Base-by-base conservation (phyloP, 1,140 invertebrate species). In the Drosophila willistoni region DNA sequence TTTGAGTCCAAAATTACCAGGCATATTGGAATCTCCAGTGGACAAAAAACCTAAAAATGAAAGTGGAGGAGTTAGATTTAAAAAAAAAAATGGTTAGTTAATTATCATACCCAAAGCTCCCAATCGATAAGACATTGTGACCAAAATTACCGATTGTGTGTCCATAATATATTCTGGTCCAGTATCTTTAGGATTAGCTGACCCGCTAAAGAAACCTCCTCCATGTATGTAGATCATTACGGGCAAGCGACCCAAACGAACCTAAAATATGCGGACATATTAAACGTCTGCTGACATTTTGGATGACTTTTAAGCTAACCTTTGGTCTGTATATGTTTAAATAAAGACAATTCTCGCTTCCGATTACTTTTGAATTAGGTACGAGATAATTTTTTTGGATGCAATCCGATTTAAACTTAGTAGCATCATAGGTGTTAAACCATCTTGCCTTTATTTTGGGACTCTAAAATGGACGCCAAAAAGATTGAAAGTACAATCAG, bases 261-360 rank as follows among this genome's bases (percentile, higher is more conserved):
- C 54, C 71, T 74, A 66, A 62, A 22, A n/a, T 5, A 19, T 1
- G n/a, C 14, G 1, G 69, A 69, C 29, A 19, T 3, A 22, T 22
- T 22, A 0, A 14, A 14, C 7, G 42, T 22, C 4, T 29, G 9
- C 17, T 22, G 44, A 2, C 2, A 62, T 3, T 51, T 22, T 25
- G 7, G 7, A 22, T 29, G 10, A 14, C 7, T 36, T 22, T n/a
- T 6, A 25, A 1, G 68, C 75, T 78, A 74, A 94, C 94, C 73
- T 79, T 70, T 36, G 94, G 94, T 51, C 93, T 84, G 86, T 94
- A 95, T 10, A 95, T 93, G 77, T 95, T 95, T n/a, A 95, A 77
- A 73, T 93, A 94, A 0, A 95, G 84, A 73, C 94, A 95, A 79
- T 95, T 94, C 81, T 95, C 94, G 3, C 69, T 22, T 17, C 92